phyloP scores from a whole-genome alignment of 2,888 invertebrate species.

The Archips crataeganus region DNA sequence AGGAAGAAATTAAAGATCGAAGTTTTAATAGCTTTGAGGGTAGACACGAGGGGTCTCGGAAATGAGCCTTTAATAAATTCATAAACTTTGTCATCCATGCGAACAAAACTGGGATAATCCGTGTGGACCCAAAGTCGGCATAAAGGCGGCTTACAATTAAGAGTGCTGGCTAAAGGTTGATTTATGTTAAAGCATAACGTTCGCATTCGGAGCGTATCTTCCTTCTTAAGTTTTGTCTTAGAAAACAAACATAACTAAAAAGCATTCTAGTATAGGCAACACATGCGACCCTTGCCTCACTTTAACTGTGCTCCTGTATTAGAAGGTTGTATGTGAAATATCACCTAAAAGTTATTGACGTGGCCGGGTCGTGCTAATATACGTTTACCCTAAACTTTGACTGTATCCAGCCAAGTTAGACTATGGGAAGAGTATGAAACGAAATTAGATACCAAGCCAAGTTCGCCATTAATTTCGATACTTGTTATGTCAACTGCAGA shows the following conservation, averaged over 20 bases:
- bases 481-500: conserved; percentile 39
- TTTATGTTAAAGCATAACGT: conserved; percentile 20
- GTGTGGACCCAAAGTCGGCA: conserved; percentile 43
- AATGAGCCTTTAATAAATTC: conserved; percentile 53
- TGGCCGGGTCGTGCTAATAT: conserved; percentile 17
- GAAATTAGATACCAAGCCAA: conserved; percentile 18
- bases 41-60: conserved; percentile 43
- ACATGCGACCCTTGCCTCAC: not conserved
- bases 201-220: not conserved
- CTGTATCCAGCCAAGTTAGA: conserved; percentile 23
- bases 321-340: conserved; percentile 4
- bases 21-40: conserved; percentile 48
- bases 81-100: conserved; percentile 49
- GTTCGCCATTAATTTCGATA: conserved; percentile 29
- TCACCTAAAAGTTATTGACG: conserved; percentile 9
- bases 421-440: conserved; percentile 2
- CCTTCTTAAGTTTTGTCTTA: not conserved
- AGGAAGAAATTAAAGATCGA: conserved; percentile 45
- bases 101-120: conserved; percentile 47
- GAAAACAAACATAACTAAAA: not conserved
- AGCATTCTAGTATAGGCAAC: not conserved
- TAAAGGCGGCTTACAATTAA: conserved; percentile 49
- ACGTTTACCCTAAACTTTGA: conserved; percentile 35
- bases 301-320: conserved; percentile 5
- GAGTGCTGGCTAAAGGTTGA: conserved; percentile 48